Base-by-base conservation (phyloP, 1,140 invertebrate genomes). In the Saxidomus purpurata region DNA sequence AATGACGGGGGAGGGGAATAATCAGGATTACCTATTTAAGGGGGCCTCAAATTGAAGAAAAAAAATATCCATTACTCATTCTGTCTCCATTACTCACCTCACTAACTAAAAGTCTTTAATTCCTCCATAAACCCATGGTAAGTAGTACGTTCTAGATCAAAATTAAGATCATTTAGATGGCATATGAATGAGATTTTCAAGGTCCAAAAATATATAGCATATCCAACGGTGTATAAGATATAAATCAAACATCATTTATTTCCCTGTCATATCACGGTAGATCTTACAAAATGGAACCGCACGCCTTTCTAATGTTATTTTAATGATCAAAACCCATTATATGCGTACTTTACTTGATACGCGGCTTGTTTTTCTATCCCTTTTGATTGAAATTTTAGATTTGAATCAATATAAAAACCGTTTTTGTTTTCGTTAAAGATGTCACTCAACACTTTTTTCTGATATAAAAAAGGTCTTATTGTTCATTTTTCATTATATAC, bases 261-360 rank as follows among this genome's bases (percentile, higher is more conserved):
- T 79, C 49, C 17, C 76, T 4, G 4, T 49, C 76, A 52, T 0
- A 52, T 79, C 43, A 28, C 40, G 15, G 8, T 22, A 79, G 1
- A 28, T 71, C 34, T 71, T 36, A 71, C 67, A 15, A 71, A 67
- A 36, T 40, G 13, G 67, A 31, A 71, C 67, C 34, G 28, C 67
- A 71, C 67, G 43, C 76, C n/a, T 17, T 31, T 47, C 49, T 79
- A 79, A 79, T 79, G 40, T 34, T 31, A 79, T 79, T 79, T 79
- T 79, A 79, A 79, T 79, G 76, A 79, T 31, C 34, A 25, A 79
- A 79, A n/a, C 76, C 76, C 76, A 79, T 79, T 79, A 79, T 38
- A 52, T 47, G 34, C 76, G 28, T 79, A 79, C 43, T 79, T 47
- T 79, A 79, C 76, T 52, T 79, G 49, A 47, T 71, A 71, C n/a